phyloP scores from a whole-genome alignment of 2,113 vertebrate species.

The Embiotoca jacksoni region DNA sequence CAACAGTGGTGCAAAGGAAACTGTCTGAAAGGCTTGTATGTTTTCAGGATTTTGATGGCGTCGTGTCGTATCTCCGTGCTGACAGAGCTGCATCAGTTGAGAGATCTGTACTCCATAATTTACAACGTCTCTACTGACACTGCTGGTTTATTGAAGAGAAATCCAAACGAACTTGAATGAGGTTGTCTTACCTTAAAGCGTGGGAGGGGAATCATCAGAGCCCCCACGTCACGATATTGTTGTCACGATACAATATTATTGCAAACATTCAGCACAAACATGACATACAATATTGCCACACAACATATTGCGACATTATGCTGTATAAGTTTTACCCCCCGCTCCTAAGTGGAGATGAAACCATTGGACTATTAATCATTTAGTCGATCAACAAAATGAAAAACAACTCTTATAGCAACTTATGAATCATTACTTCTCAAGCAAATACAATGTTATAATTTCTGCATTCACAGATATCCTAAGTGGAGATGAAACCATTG shows the following conservation, averaged over 20 bases:
- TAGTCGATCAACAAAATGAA: too few relatives aligned
- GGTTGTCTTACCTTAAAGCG: neutral
- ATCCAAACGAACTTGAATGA: neutral
- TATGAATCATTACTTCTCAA: neutral
- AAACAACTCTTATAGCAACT: too few relatives aligned
- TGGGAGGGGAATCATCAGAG: too few relatives aligned
- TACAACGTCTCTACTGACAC: neutral
- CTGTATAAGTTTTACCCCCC: too few relatives aligned
- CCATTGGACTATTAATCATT: too few relatives aligned
- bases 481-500: too few relatives aligned
- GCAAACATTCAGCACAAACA: too few relatives aligned
- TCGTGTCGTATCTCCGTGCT: constrained; percentile 14
- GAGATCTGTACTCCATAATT: neutral
- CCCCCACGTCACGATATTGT: too few relatives aligned
- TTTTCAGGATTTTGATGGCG: constrained; percentile 37
- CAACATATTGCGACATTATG: too few relatives aligned
- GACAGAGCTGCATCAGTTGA: neutral
- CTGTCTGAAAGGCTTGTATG: constrained; percentile 39
- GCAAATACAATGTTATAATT: neutral
- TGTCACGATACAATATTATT: too few relatives aligned
- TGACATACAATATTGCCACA: too few relatives aligned
- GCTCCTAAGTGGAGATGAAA: too few relatives aligned
- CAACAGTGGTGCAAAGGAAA: constrained; percentile 66
- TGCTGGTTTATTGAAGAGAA: neutral
- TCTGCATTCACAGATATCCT: neutral